Percentiles rank a stretch among this genome's conserved stretches.
Evolutionary conservation across 1,140 invertebrate species (phyloP).

Genomic region (Heliothis virescens): DNA sequence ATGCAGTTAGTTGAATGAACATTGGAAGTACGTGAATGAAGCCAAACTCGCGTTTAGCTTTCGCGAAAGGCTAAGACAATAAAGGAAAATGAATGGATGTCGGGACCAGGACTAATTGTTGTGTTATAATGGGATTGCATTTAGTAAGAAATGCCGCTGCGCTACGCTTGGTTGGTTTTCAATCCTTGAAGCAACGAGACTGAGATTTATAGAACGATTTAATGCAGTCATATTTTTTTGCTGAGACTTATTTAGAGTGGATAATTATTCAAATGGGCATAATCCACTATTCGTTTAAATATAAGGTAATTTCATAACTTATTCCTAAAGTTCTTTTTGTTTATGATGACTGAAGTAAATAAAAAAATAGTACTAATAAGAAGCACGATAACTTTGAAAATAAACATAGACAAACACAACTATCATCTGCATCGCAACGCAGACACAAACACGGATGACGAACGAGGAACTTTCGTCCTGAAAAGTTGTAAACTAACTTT

Average conservation of each 20-base stretch:
- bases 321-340: too few relatives aligned
- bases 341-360: too few relatives aligned
- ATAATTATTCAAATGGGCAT: neutral
- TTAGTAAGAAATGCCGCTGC: conserved; percentile 54
- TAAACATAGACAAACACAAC: too few relatives aligned
- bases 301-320: too few relatives aligned
- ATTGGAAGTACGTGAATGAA: conserved; percentile 1
- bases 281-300: too few relatives aligned
- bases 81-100: conserved; percentile 79
- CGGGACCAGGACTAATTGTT: conserved; percentile 79
- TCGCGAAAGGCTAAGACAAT: conserved; percentile 68
- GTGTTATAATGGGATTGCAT: conserved; percentile 68
- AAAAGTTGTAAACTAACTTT: conserved; percentile 19
- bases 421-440: too few relatives aligned
- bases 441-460: neutral
- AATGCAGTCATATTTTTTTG: conserved; percentile 4
- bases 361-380: too few relatives aligned
- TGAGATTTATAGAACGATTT: conserved; percentile 1
- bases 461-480: neutral
- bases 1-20: neutral
- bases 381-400: too few relatives aligned
- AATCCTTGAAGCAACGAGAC: conserved; percentile 6
- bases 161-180: conserved; percentile 8
- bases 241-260: neutral
- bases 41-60: conserved; percentile 48